phyloP scores from a whole-genome alignment of 2,113 vertebrate genomes.

The Balaeniceps rex region DNA sequence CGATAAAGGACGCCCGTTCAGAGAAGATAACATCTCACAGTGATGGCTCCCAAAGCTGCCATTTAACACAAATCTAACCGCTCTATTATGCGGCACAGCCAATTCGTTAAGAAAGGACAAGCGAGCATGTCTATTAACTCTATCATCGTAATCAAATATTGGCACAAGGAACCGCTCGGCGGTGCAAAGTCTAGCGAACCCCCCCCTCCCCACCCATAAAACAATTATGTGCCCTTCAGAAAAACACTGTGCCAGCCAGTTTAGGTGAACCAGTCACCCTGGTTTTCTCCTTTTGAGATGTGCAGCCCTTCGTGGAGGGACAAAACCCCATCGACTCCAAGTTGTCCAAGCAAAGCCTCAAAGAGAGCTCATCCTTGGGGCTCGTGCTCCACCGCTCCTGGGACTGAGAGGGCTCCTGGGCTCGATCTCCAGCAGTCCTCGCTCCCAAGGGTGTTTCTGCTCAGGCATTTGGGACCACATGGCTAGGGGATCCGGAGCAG shows the following conservation, averaged over 20 bases:
- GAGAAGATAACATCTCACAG: slow-evolving; percentile 50
- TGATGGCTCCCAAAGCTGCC: slow-evolving; percentile 60
- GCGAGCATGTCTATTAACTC: not conserved
- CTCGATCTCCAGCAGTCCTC: not conserved
- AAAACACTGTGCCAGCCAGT: not conserved
- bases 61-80: slow-evolving; percentile 2
- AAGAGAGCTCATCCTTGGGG: not conserved
- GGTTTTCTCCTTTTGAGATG: not conserved
- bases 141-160: slow-evolving; percentile 28
- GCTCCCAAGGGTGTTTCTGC: not conserved
- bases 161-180: not conserved
- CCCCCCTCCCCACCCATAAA: not conserved
- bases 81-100: slow-evolving; percentile 34
- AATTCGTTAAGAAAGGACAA: slow-evolving; percentile 56
- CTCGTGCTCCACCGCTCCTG: not conserved
- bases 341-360: not conserved
- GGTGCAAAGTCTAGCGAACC: not conserved
- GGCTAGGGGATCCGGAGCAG: not conserved
- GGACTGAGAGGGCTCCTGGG: not conserved
- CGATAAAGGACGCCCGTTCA: slow-evolving; percentile 24
- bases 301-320: not conserved
- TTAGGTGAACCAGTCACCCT: not conserved
- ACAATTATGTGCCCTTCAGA: not conserved
- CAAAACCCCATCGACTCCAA: not conserved
- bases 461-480: not conserved